Conservation (phyloP, 2,797 vertebrate species). For the Cetoscarus ocellatus region DNA sequence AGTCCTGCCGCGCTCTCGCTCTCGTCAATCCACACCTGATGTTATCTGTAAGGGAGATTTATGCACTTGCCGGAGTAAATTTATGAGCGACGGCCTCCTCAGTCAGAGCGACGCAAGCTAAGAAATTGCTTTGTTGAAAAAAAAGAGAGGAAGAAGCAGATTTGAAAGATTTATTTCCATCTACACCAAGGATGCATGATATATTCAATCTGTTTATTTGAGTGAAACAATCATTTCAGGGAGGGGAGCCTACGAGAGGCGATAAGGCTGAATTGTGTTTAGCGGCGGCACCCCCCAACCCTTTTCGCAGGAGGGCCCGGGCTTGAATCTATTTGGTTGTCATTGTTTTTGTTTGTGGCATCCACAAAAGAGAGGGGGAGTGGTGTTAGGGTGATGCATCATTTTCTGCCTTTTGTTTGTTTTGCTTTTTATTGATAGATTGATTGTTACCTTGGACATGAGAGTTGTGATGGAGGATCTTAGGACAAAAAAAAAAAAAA, state of each 20-base stretch:
- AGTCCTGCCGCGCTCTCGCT: slow-evolving; percentile 55
- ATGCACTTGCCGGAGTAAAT: slow-evolving; percentile 83
- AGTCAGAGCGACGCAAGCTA: slow-evolving; percentile 76
- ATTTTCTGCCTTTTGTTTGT: slow-evolving; percentile 79
- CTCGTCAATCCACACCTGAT: slow-evolving; percentile 79
- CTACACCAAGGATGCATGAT: slow-evolving; percentile 82
- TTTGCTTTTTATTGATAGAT: slow-evolving; percentile 80
- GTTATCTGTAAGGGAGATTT: slow-evolving; percentile 86
- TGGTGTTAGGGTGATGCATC: slow-evolving; percentile 63
- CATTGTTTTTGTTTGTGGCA: slow-evolving; percentile 61
- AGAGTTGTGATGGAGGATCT: slow-evolving; percentile 74
- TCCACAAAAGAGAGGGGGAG: neutral
- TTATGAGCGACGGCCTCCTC: slow-evolving; percentile 83
- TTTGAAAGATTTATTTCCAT: slow-evolving; percentile 87
- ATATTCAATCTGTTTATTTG: slow-evolving; percentile 88
- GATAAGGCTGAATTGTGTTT: slow-evolving; percentile 82
- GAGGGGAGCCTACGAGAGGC: slow-evolving; percentile 66
- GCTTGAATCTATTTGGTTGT: slow-evolving; percentile 74
- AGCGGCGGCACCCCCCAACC: slow-evolving; percentile 22
- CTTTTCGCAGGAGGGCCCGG: slow-evolving; percentile 46
- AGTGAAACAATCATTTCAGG: slow-evolving; percentile 86
- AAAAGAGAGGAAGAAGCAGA: slow-evolving; percentile 52
- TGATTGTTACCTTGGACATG: slow-evolving; percentile 78
- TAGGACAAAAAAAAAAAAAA: slow-evolving; percentile 55
- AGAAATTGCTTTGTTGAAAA: slow-evolving; percentile 82